phyloP scores from a whole-genome alignment of 92 coral and sea anemone genomes.

The Pocillopora meandrina region DNA sequence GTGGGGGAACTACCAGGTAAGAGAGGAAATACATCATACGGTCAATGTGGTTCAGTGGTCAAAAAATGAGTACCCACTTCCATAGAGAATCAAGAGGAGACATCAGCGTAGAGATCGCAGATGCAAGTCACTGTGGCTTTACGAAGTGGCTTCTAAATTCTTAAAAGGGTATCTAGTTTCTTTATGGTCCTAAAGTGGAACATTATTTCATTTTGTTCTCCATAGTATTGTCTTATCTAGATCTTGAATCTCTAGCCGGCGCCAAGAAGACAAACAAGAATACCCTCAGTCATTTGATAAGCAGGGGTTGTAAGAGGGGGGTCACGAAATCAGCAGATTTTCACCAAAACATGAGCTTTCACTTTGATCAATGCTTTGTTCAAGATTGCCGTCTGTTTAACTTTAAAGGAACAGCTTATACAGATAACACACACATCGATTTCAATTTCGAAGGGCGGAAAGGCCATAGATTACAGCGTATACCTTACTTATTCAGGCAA shows the following conservation, averaged over 20 bases:
- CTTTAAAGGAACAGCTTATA: background rate
- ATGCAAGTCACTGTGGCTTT: background rate
- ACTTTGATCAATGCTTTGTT: background rate
- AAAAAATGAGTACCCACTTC: too few relatives aligned
- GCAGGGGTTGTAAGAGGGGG: slow-evolving; percentile 2
- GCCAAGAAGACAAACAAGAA: slow-evolving; percentile 32
- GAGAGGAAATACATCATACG: too few relatives aligned
- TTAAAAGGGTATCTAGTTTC: background rate
- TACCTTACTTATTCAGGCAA: too few relatives aligned
- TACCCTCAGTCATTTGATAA: slow-evolving; percentile 25
- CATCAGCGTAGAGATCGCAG: too few relatives aligned
- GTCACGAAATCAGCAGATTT: slow-evolving; percentile 21
- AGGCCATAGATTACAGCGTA: background rate
- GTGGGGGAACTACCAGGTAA: too few relatives aligned
- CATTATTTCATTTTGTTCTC: background rate
- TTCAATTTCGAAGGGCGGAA: background rate
- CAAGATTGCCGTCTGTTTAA: background rate
- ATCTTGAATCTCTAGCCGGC: slow-evolving; percentile 31
- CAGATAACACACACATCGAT: background rate
- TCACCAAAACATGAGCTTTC: background rate
- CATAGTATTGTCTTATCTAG: slow-evolving; percentile 13
- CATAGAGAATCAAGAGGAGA: too few relatives aligned
- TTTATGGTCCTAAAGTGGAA: background rate
- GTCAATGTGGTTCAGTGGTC: too few relatives aligned
- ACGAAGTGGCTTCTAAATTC: background rate